Base-by-base conservation (phyloP, 2,888 invertebrate species). In the Leuctra nigra region DNA sequence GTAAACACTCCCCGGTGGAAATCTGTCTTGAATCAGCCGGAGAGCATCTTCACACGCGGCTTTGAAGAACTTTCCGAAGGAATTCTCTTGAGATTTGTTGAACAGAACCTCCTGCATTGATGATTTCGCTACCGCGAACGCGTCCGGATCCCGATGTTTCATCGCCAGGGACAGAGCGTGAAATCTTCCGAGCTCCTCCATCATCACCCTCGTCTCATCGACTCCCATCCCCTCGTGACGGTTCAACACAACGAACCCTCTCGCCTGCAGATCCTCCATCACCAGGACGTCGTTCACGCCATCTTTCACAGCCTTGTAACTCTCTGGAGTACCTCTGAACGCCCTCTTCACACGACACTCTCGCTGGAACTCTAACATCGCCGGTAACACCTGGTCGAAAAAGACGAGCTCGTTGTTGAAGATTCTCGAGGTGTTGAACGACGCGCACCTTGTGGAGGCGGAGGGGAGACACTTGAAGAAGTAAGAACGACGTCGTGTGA, bases 81-180 rank as follows among this genome's bases (percentile, higher is more conserved):
- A 33, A 33, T 16, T 33, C 20, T 16, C 18, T 18, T 50, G 22
- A 1, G 11, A 4, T 3, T 50, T 35, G 4, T 18, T 33, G 20
- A 50, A 50, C 1, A 50, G 35, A 14, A 18, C 50, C n/a, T 50
- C 50, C 4, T 35, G 16, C 13, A 50, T n/a, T 6, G 13, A 3
- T 1, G 2, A 18, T 11, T 14, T 39, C 20, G 41, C 36, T 14
- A 4, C 4, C 7, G 75, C 68, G 62, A 80, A 82, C 46, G 72
- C 68, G 4, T 75, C 66, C 0, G 78, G 77, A 2, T 77, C 69
- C 61, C 80, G 77, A 55, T 80, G 77, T 64, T 72, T 77, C 66
- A 81, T 75, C 0, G 82, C 81, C 54, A 81, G 74, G 0, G 81
- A 79, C 2, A 82, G 59, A 0, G 79, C 82, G 64, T 83, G 83